phyloP scores from a whole-genome alignment of 1,140 invertebrate species.

The Lineus longissimus region DNA sequence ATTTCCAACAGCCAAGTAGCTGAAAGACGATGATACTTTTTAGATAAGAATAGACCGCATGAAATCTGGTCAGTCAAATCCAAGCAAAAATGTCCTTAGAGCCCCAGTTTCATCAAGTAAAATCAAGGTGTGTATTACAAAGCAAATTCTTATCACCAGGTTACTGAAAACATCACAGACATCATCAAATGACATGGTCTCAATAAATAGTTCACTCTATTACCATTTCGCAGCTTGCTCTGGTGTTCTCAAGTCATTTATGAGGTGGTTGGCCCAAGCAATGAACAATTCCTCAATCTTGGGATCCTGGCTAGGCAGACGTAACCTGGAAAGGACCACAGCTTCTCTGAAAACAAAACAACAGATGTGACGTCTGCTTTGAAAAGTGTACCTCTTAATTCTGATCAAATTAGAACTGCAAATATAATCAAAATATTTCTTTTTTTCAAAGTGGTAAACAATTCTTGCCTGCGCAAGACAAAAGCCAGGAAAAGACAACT shows the following conservation, averaged over 20 bases:
- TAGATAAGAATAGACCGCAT: too few species aligned
- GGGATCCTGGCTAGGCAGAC: slow-evolving; percentile 57
- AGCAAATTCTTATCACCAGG: too few species aligned
- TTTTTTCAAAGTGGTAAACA: too few species aligned
- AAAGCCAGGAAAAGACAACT: too few species aligned
- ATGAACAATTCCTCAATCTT: slow-evolving; percentile 55
- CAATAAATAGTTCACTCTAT: slow-evolving; percentile 27
- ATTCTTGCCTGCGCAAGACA: too few species aligned
- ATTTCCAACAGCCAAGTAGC: slow-evolving; percentile 44
- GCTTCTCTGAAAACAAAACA: slow-evolving; percentile 57
- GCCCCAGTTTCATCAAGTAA: too few species aligned
- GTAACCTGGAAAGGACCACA: slow-evolving; percentile 60
- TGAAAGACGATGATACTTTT: slow-evolving; percentile 14
- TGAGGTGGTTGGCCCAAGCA: slow-evolving; percentile 57
- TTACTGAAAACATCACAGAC: not conserved
- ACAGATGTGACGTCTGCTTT: not conserved
- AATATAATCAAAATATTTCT: too few species aligned
- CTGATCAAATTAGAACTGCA: too few species aligned
- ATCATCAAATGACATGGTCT: not conserved
- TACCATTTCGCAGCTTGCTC: slow-evolving; percentile 64
- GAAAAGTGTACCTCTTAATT: too few species aligned
- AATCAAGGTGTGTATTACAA: too few species aligned
- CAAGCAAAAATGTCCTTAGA: too few species aligned
- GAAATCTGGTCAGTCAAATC: too few species aligned
- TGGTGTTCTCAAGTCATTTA: slow-evolving; percentile 53